Evolutionary conservation across 2,113 vertebrate genomes (phyloP).

Genomic region (Poecile atricapillus): DNA sequence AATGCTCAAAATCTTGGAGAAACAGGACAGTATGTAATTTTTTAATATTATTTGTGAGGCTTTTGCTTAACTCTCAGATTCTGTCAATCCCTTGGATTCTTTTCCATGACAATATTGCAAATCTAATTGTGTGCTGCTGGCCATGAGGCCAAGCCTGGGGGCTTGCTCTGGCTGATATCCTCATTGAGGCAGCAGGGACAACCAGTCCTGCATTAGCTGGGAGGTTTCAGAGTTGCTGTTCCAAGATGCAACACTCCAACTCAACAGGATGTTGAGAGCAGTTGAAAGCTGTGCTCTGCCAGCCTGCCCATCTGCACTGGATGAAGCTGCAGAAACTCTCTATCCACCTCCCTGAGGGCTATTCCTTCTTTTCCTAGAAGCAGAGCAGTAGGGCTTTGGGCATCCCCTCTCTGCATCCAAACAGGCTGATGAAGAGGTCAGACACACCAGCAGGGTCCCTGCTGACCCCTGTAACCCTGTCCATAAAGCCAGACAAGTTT

Average conservation of each 20-base stretch:
- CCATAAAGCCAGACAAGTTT: background rate
- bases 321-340: background rate
- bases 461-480: background rate
- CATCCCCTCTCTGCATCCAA: background rate
- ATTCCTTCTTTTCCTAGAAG: background rate
- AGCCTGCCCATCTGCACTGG: background rate
- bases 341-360: background rate
- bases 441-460: background rate
- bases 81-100: background rate
- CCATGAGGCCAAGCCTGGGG: background rate
- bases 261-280: background rate
- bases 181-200: background rate
- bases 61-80: background rate
- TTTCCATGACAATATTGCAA: background rate
- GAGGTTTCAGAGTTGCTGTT: background rate
- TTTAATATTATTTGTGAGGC: background rate
- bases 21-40: background rate
- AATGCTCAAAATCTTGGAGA: conserved; percentile 69
- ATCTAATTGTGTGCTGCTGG: background rate
- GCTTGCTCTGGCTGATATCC: background rate
- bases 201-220: background rate
- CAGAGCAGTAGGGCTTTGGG: background rate
- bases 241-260: background rate
- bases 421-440: background rate
- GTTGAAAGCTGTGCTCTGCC: background rate